A percentile compares a stretch with the other conserved stretches of the same genome.
Evolutionary conservation across 2,113 vertebrate genomes (phyloP).

Genomic region (Octodon degus): DNA sequence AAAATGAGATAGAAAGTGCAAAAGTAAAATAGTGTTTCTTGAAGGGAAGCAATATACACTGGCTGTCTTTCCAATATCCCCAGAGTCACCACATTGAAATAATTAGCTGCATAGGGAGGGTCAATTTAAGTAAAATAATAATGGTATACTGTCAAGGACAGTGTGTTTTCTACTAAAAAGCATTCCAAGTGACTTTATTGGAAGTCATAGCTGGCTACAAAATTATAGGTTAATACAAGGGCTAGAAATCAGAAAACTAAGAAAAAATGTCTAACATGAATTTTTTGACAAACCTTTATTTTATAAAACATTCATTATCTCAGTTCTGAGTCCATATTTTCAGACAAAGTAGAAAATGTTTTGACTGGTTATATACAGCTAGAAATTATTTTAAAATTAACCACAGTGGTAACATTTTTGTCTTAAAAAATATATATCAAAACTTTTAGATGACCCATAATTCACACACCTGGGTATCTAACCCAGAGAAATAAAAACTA

Average conservation of each 20-base stretch:
- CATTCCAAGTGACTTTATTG: not conserved
- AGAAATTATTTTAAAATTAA: slow-evolving; percentile 14
- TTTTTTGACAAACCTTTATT: slow-evolving; percentile 5
- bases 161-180: not conserved
- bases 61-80: not conserved
- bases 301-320: slow-evolving; percentile 48
- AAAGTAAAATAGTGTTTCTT: slow-evolving; percentile 18
- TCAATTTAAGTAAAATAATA: not conserved
- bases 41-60: not conserved
- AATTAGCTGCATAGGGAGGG: not conserved
- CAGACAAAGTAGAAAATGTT: slow-evolving; percentile 25
- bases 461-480: not conserved
- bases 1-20: not conserved
- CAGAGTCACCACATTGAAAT: not conserved
- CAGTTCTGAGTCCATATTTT: slow-evolving; percentile 16
- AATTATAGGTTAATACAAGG: slow-evolving; percentile 24
- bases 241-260: slow-evolving; percentile 22
- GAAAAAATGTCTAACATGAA: slow-evolving; percentile 29
- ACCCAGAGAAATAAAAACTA: slow-evolving; percentile 33
- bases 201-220: not conserved
- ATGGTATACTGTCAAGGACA: not conserved
- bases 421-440: not conserved
- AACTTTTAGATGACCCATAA: not conserved
- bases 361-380: not conserved
- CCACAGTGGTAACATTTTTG: not conserved